Evolutionary conservation across 2,113 vertebrate genomes (phyloP), one percentile per base, ranked within the genome.

Genomic region (Callopanchax toddi): DNA sequence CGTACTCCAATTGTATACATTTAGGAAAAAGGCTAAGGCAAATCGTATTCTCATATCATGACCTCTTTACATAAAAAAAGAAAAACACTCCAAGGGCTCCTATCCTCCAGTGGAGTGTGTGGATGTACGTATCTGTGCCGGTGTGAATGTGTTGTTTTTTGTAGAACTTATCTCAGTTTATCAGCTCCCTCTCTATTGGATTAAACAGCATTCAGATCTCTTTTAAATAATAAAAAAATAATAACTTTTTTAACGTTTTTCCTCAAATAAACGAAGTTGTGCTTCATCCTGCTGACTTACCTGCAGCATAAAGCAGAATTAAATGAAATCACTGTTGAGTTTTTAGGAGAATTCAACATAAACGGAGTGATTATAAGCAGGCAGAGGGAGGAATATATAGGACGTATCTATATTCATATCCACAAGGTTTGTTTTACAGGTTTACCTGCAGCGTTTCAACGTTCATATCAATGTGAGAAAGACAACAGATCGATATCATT

Each of bases 71-170:
- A 61, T 60, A 58, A 55, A 64, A 23, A 68, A 51, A 64, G n/a
- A 66, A 61, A 65, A 21, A 67, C 77, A 86, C 83, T 80, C 79
- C 83, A 79, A 89, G 82, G 83, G 76, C 82, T 84, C 80, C 64
- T 83, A 78, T 83, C 66, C 85, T 86, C 63, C 71, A 39, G 52
- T 25, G 73, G 81, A 82, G 82, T 85, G 76, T 85, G 66, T 54
- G 78, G 40, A 32, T 52, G 78, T 48, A 22, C 42, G 51, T 11
- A 18, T 73, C 26, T 22, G 57, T 65, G 46, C 58, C 34, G n/a
- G 63, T 51, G 63, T 18, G 74, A 20, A 43, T 10, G 62, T 32
- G 71, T 59, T 55, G 67, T 44, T 18, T 18, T 45, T 48, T 75
- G 61, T 37, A 52, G 20, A 46, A 22, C 65, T 61, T 55, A 72